phyloP scores from a whole-genome alignment of 2,113 vertebrate species.

The Barbus barbus region DNA sequence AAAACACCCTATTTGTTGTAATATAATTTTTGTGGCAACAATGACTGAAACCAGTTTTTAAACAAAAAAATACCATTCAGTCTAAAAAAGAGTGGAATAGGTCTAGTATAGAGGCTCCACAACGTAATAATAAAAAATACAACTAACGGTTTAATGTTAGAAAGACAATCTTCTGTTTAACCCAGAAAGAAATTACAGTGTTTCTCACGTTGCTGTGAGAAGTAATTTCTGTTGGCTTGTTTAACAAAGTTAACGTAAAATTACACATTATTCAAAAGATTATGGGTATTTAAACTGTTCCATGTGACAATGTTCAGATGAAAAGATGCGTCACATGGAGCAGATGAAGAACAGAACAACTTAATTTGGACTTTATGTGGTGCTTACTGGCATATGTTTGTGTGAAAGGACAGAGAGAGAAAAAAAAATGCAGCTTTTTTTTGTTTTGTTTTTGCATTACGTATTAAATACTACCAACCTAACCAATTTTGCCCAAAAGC shows the following conservation, averaged over 20 bases:
- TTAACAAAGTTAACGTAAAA: background rate
- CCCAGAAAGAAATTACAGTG: background rate
- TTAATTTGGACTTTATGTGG: constrained; percentile 18
- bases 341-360: background rate
- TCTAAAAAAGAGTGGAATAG: too few species aligned
- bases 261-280: background rate
- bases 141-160: background rate
- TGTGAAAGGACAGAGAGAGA: background rate
- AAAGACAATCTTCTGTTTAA: background rate
- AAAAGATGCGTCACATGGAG: background rate
- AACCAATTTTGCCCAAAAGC: constrained; percentile 11
- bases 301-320: background rate
- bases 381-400: background rate
- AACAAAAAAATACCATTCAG: constrained; percentile 4
- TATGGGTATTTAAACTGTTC: background rate
- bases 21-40: constrained; percentile 69
- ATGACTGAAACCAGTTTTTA: constrained; percentile 67
- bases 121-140: background rate
- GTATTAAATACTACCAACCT: background rate
- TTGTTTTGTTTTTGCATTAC: background rate
- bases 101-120: too few species aligned
- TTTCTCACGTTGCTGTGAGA: background rate
- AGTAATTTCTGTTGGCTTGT: constrained; percentile 1
- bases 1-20: constrained; percentile 67
- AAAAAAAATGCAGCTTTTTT: background rate